phyloP scores from a whole-genome alignment of 2,113 vertebrate species.

The Bos javanicus region DNA sequence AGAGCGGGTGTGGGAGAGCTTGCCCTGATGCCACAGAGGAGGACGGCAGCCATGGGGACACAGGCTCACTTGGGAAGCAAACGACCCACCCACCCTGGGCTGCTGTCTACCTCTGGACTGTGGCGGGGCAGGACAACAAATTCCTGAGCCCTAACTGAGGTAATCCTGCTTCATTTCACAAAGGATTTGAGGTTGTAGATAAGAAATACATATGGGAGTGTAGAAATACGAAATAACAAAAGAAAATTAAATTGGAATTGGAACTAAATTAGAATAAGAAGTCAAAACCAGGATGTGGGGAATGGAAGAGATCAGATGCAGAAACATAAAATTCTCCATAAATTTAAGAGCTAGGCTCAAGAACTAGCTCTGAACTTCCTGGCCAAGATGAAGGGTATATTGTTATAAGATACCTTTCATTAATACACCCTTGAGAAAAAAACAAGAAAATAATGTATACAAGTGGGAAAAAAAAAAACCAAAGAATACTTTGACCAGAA shows the following conservation, averaged over 20 bases:
- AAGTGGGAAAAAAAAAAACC: background rate
- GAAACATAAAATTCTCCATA: background rate
- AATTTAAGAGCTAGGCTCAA: background rate
- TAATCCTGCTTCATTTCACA: background rate
- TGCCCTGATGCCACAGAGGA: background rate
- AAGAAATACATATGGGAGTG: background rate
- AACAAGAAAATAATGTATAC: background rate
- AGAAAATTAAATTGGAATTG: background rate
- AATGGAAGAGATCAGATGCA: background rate
- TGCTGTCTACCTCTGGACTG: background rate
- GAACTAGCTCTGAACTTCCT: constrained; percentile 6
- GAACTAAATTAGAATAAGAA: background rate
- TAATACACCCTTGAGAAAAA: background rate
- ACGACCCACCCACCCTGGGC: background rate
- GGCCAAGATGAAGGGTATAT: background rate
- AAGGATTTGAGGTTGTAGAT: background rate
- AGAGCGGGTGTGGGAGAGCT: background rate
- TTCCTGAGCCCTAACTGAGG: background rate
- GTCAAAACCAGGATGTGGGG: background rate
- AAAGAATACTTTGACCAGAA: background rate
- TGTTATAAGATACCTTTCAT: background rate
- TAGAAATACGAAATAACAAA: background rate
- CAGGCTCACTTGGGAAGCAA: background rate
- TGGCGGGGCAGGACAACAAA: background rate
- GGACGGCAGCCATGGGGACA: background rate